These are phyloP conservation scores for Leucophenga maculata DNA, from an alignment of 2,888 invertebrate species.

Conservation along the genomic window DNA sequence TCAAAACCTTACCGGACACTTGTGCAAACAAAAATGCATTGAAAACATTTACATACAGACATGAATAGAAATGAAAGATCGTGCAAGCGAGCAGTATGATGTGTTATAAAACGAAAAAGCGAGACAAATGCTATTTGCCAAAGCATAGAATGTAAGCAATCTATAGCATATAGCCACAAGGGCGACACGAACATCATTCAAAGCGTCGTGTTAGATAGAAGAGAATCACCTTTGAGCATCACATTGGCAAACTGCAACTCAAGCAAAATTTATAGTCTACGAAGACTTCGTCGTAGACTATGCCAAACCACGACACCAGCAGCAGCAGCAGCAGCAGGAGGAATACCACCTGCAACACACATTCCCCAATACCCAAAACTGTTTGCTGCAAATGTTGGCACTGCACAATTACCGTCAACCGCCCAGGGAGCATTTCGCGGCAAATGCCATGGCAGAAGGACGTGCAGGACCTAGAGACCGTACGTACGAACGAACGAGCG, in stretches of 20 bases:
- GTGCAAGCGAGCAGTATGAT: constrained; percentile 18
- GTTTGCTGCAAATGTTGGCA: constrained; percentile 31
- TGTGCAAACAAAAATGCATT: constrained; percentile 55
- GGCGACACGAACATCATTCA: constrained; percentile 44
- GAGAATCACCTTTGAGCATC: constrained; percentile 15
- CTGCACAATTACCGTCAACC: constrained; percentile 49
- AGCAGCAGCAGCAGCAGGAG: too few relatives aligned
- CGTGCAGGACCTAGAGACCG: background rate
- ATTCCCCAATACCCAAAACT: constrained; percentile 9
- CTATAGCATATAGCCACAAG: constrained; percentile 38
- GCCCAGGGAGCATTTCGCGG: constrained; percentile 39
- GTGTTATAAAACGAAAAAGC: constrained; percentile 14
- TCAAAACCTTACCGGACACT: constrained; percentile 51
- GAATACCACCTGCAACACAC: background rate
- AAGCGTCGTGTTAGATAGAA: constrained; percentile 15
- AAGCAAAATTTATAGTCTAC: background rate
- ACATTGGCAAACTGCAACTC: constrained; percentile 19
- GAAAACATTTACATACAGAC: constrained; percentile 58
- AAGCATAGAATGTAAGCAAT: constrained; percentile 40
- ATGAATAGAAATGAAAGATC: constrained; percentile 41
- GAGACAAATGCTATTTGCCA: constrained; percentile 14
- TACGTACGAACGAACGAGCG: background rate
- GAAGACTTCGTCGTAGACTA: background rate
- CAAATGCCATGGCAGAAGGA: constrained; percentile 23
- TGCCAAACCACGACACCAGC: background rate